Conservation (phyloP, 2,797 vertebrate species). For the Macropodus opercularis region DNA sequence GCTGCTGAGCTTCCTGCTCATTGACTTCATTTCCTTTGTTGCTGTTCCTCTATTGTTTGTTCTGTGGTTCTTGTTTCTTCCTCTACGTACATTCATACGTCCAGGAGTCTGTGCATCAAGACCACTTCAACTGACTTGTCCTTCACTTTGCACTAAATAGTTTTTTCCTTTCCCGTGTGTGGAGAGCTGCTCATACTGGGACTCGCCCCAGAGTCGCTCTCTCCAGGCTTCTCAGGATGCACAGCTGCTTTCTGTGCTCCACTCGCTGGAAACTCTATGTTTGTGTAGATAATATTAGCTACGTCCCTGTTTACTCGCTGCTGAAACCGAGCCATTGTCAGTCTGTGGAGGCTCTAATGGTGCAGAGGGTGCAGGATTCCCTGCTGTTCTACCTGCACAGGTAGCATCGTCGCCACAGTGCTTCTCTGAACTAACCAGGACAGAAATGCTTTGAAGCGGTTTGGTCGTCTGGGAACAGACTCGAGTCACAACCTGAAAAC, state of each 20-base stretch:
- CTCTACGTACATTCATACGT: conserved; percentile 77
- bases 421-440: not conserved
- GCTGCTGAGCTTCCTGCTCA: conserved; percentile 78
- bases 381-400: conserved; percentile 16
- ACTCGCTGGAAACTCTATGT: conserved; percentile 80
- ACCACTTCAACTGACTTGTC: conserved; percentile 65
- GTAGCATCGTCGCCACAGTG: no score
- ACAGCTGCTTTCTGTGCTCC: conserved; percentile 75
- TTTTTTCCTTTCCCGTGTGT: conserved; percentile 74
- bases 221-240: conserved; percentile 65
- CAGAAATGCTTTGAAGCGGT: no score
- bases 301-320: conserved; percentile 80
- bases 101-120: conserved; percentile 62
- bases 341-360: conserved; percentile 67
- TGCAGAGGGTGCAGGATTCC: conserved; percentile 59
- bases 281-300: conserved; percentile 78
- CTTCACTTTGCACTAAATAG: conserved; percentile 49
- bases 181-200: conserved; percentile 72
- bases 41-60: conserved; percentile 79
- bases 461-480: conserved; percentile 4
- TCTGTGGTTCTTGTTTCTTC: conserved; percentile 81
- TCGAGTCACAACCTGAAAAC: conserved; percentile 17
- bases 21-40: conserved; percentile 82
- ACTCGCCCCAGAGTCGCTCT: conserved; percentile 60
- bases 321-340: conserved; percentile 79